Evolutionary conservation across 2,888 invertebrate species (phyloP).

Genomic region (Cerastis rubricosa): DNA sequence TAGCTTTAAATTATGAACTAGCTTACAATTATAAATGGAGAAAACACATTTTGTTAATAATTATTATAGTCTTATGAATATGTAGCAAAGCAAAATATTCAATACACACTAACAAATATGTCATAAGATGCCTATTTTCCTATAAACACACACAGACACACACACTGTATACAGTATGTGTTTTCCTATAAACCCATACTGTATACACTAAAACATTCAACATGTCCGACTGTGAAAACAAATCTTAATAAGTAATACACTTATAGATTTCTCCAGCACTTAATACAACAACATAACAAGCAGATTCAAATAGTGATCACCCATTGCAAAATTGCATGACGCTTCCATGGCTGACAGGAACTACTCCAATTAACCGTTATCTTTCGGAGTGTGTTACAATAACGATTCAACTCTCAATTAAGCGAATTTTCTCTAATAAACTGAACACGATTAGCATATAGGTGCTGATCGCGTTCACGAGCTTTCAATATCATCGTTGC

Average conservation of each 20-base stretch:
- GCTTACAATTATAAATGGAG: slow-evolving; percentile 8
- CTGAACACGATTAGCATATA: neutral
- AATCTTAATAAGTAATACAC: neutral
- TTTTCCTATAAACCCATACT: neutral
- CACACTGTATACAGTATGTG: too few relatives aligned
- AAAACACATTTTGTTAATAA: neutral
- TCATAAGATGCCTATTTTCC: neutral
- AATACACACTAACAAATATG: slow-evolving; percentile 1
- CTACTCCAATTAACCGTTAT: neutral
- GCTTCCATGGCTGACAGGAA: neutral
- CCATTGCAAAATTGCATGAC: neutral
- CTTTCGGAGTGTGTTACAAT: neutral
- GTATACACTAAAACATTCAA: neutral
- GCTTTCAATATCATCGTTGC: neutral
- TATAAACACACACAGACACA: slow-evolving; percentile 5
- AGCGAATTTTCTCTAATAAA: neutral
- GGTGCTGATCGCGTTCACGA: neutral
- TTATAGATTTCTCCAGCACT: neutral
- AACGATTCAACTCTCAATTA: neutral
- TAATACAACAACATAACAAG: neutral
- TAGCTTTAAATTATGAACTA: neutral
- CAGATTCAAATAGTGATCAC: neutral
- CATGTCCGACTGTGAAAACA: neutral
- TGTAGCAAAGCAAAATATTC: slow-evolving; percentile 2
- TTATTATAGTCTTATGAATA: slow-evolving; percentile 10